Percentiles rank a stretch among this genome's conserved stretches.
Evolutionary conservation across 2,113 vertebrate genomes (phyloP).

Genomic region (Elaphurus davidianus): DNA sequence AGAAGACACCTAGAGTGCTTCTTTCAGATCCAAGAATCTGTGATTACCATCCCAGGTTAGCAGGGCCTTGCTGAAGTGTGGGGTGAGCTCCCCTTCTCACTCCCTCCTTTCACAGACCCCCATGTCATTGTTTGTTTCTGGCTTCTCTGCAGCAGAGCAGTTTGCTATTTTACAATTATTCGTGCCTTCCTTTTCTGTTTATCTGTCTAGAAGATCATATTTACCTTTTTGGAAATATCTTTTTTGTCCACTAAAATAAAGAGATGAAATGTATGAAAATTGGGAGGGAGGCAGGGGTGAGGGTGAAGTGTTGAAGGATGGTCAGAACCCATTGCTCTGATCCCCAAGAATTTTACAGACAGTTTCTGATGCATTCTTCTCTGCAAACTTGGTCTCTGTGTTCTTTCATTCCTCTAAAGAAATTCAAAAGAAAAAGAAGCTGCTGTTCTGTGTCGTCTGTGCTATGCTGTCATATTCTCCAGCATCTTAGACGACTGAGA

Average conservation of each 20-base stretch:
- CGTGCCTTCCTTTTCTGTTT: background rate
- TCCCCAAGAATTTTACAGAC: background rate
- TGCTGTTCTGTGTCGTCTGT: background rate
- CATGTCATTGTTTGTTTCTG: background rate
- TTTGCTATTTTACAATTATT: background rate
- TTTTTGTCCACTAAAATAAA: background rate
- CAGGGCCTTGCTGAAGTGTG: background rate
- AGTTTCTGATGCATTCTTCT: background rate
- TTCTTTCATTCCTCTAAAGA: background rate
- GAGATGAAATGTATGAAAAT: background rate
- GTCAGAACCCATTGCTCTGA: background rate
- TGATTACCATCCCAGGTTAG: background rate
- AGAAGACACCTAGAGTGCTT: background rate
- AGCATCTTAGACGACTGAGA: background rate
- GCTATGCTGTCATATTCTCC: background rate
- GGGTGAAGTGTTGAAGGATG: background rate
- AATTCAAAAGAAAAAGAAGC: background rate
- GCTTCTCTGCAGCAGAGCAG: background rate
- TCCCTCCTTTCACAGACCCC: background rate
- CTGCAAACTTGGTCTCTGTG: background rate
- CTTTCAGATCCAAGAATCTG: background rate
- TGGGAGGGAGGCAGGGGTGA: background rate
- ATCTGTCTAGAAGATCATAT: background rate
- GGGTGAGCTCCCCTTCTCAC: too few relatives aligned
- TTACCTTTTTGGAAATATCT: background rate